Evolutionary conservation across 1,140 invertebrate species (phyloP).

Genomic region (Pararge aegeria): DNA sequence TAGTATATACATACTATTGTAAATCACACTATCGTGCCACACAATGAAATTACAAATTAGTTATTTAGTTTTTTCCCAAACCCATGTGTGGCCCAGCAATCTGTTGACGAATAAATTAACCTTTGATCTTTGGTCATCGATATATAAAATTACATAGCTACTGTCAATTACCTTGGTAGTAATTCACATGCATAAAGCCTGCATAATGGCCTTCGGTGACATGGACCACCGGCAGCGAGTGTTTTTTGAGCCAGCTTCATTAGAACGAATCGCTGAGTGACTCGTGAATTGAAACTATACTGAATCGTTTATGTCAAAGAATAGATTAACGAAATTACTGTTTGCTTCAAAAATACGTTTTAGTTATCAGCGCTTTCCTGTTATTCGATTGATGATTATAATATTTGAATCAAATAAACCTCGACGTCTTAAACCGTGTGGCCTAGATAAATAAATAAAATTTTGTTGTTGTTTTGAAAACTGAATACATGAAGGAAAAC

Average conservation of each 20-base stretch:
- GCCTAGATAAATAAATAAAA: no score
- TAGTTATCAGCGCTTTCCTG: no score
- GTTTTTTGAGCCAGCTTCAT: slow-evolving; percentile 65
- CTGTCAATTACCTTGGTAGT: slow-evolving; percentile 23
- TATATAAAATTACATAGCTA: slow-evolving; percentile 15
- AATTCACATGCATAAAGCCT: slow-evolving; percentile 27
- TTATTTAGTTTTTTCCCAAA: not conserved
- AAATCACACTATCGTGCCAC: no score
- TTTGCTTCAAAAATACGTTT: not conserved
- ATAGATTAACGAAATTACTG: slow-evolving; percentile 17
- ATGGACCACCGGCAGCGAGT: slow-evolving; percentile 30
- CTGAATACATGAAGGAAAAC: no score
- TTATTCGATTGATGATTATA: no score
- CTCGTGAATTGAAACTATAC: slow-evolving; percentile 29
- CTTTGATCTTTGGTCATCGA: slow-evolving; percentile 21
- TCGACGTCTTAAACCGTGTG: no score
- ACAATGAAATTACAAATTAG: no score
- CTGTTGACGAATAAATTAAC: slow-evolving; percentile 16
- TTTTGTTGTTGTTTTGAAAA: no score
- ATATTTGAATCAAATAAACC: no score
- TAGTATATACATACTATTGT: no score
- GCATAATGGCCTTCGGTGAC: slow-evolving; percentile 26
- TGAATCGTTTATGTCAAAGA: slow-evolving; percentile 26
- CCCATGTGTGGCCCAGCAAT: slow-evolving; percentile 15
- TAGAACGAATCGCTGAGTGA: slow-evolving; percentile 48